These are phyloP conservation scores for Globia sparganii DNA, from an alignment of 2,888 invertebrate species.

Conservation along the genomic window DNA sequence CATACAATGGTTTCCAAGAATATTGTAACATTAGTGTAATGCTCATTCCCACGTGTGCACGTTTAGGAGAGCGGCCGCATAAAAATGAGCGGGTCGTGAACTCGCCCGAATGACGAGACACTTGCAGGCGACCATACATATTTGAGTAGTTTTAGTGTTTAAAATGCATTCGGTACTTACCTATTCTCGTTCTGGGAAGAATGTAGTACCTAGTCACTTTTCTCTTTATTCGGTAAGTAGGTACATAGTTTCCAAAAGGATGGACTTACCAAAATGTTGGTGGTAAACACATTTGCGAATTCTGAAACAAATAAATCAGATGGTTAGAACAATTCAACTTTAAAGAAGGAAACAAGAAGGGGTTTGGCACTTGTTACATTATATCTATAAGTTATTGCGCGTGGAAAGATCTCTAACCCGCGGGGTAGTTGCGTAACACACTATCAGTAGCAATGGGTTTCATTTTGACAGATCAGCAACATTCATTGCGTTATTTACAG, in stretches of 20 bases:
- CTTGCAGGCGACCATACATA: slow-evolving; percentile 36
- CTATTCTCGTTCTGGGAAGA: background rate
- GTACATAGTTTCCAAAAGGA: background rate
- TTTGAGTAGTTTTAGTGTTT: slow-evolving; percentile 39
- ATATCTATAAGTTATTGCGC: too few species aligned
- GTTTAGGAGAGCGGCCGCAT: slow-evolving; percentile 60
- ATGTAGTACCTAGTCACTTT: background rate
- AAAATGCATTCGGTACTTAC: slow-evolving; percentile 35
- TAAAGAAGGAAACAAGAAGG: too few species aligned
- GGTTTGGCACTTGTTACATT: too few species aligned
- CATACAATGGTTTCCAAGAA: slow-evolving; percentile 65
- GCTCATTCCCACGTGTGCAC: slow-evolving; percentile 72
- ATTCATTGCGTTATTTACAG: too few species aligned
- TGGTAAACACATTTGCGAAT: background rate
- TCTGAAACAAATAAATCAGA: slow-evolving; percentile 45
- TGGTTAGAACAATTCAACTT: slow-evolving; percentile 14
- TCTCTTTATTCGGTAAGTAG: background rate
- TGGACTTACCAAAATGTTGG: slow-evolving; percentile 11
- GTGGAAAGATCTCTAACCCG: too few species aligned
- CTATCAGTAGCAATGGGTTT: too few species aligned
- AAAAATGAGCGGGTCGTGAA: slow-evolving; percentile 73
- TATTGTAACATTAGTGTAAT: slow-evolving; percentile 60
- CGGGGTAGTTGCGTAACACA: too few species aligned
- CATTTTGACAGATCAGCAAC: too few species aligned
- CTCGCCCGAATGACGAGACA: slow-evolving; percentile 61